Conservation (phyloP, 2,113 vertebrate genomes). For the Jaculus jaculus region DNA sequence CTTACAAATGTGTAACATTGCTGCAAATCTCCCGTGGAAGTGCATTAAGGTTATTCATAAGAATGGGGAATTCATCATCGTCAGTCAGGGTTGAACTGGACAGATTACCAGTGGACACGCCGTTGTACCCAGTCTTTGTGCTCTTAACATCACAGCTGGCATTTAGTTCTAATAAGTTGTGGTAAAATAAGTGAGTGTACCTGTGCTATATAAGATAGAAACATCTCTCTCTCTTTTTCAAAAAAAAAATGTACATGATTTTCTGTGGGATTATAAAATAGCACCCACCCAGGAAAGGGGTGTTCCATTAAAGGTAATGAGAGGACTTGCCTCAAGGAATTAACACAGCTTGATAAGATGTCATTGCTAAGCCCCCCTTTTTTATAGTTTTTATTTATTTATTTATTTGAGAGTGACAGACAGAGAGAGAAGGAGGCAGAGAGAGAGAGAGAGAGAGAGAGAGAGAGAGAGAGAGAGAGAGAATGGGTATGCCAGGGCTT, state of each 20-base stretch:
- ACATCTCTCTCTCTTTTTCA: slow-evolving; percentile 53
- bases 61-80: slow-evolving; percentile 77
- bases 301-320: background rate
- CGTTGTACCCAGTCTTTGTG: slow-evolving; percentile 73
- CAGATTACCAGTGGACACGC: slow-evolving; percentile 68
- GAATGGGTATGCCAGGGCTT: no score
- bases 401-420: no score
- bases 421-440: no score
- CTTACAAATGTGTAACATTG: slow-evolving; percentile 70
- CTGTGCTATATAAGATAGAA: slow-evolving; percentile 43
- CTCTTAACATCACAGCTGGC: slow-evolving; percentile 79
- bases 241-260: background rate
- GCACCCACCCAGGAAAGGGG: background rate
- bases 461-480: no score
- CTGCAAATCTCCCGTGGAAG: slow-evolving; percentile 69
- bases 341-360: background rate
- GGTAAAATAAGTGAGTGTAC: slow-evolving; percentile 68
- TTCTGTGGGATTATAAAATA: slow-evolving; percentile 47
- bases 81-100: slow-evolving; percentile 74
- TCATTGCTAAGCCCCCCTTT: background rate
- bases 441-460: no score
- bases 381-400: no score
- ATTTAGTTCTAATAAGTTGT: slow-evolving; percentile 82
- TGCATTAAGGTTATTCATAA: slow-evolving; percentile 81
- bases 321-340: background rate